Conservation (phyloP, 2,113 vertebrate species). For the Oxygymnocypris stewartii region DNA sequence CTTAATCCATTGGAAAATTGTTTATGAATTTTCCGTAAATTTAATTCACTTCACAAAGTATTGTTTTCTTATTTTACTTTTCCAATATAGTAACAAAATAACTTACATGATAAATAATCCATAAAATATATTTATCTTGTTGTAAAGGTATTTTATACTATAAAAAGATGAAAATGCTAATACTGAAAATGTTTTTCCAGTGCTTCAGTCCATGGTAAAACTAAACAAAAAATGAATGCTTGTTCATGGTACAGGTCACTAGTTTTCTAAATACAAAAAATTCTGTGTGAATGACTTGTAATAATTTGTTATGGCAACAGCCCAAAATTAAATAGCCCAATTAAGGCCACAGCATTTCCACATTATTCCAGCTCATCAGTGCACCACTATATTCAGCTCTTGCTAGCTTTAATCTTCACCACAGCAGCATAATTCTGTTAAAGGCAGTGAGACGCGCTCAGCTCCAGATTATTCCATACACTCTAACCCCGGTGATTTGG, state of each 20-base stretch:
- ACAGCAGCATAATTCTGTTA: slow-evolving; percentile 58
- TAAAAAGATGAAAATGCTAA: neutral
- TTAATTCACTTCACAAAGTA: too few species aligned
- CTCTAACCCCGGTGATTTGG: slow-evolving; percentile 56
- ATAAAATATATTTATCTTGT: neutral
- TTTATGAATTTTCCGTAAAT: too few species aligned
- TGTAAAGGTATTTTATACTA: neutral
- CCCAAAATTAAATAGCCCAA: slow-evolving; percentile 12
- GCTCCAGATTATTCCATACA: slow-evolving; percentile 62
- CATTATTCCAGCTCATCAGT: neutral
- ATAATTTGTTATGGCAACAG: neutral
- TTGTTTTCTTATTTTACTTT: neutral
- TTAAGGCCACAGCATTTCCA: neutral
- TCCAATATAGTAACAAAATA: neutral
- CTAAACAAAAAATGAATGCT: neutral
- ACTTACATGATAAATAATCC: neutral
- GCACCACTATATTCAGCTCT: neutral
- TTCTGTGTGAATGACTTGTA: slow-evolving; percentile 1
- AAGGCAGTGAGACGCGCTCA: slow-evolving; percentile 62
- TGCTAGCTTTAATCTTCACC: slow-evolving; percentile 37
- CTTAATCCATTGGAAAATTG: neutral
- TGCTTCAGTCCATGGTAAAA: neutral
- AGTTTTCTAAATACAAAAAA: neutral
- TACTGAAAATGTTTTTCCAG: neutral
- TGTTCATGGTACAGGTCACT: neutral